Evolutionary conservation across 64 coral and sea anemone genomes (phyloP).

Genomic region (Stichodactyla helianthus): DNA sequence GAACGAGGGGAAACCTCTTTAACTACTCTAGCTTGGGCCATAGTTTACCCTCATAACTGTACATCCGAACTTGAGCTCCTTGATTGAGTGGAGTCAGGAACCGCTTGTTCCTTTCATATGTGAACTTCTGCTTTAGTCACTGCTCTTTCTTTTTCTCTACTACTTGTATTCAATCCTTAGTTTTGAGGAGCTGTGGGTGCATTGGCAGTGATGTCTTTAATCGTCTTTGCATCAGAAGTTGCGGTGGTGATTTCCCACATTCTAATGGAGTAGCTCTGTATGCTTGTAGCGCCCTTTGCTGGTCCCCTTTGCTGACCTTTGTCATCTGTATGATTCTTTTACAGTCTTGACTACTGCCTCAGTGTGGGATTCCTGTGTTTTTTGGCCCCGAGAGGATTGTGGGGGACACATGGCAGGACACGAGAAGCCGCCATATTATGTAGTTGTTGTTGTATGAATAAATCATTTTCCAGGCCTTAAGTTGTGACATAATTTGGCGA

Average conservation of each 20-base stretch:
- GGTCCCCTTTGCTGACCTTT: too few species aligned
- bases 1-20: neutral
- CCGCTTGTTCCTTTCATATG: slow-evolving; percentile 14
- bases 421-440: neutral
- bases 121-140: slow-evolving; percentile 14
- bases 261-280: neutral
- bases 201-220: neutral
- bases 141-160: too few species aligned
- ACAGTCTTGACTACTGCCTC: too few species aligned
- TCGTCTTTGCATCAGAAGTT: neutral
- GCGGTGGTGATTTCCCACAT: neutral
- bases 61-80: neutral
- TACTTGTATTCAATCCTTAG: too few species aligned
- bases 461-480: neutral
- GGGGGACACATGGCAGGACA: neutral
- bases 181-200: too few species aligned
- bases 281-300: too few species aligned
- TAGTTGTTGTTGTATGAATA: neutral
- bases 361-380: neutral
- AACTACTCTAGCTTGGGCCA: neutral
- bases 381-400: neutral
- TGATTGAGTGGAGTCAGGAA: neutral
- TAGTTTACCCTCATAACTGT: neutral
- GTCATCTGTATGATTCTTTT: too few species aligned
- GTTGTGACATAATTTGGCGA: neutral